These are phyloP conservation scores for Alviniconcha marisindica DNA, from an alignment of 1,140 invertebrate genomes.

Conservation along the genomic window DNA sequence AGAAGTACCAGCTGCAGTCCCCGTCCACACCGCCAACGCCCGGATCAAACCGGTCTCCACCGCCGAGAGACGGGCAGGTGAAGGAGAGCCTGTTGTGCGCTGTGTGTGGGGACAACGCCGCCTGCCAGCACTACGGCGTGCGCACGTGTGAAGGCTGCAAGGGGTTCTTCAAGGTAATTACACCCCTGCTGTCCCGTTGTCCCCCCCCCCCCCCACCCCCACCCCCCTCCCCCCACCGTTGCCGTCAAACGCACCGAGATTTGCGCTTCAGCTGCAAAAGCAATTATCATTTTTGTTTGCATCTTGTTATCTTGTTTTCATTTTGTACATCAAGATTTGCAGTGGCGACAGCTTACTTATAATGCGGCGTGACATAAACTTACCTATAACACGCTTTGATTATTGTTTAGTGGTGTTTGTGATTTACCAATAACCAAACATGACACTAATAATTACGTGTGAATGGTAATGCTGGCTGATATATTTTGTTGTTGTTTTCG, in stretches of 20 bases:
- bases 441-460: no score
- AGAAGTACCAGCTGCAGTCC: slow-evolving; percentile 72
- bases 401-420: no score
- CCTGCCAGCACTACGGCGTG: slow-evolving; percentile 99
- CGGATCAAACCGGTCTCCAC: slow-evolving; percentile 69
- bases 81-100: slow-evolving; percentile 87
- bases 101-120: slow-evolving; percentile 98
- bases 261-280: no score
- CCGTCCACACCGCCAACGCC: slow-evolving; percentile 73
- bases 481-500: no score
- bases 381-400: no score
- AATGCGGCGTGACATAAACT: background rate
- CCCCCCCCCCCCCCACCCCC: background rate
- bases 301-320: no score
- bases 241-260: no score
- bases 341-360: background rate
- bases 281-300: no score
- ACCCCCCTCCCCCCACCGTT: background rate
- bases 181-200: no score
- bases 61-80: slow-evolving; percentile 61
- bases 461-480: no score
- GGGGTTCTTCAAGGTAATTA: slow-evolving; percentile 81
- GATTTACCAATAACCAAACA: no score
- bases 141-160: slow-evolving; percentile 98
- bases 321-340: no score